phyloP scores from a whole-genome alignment of 2,113 vertebrate genomes.

The Sula dactylatra region DNA sequence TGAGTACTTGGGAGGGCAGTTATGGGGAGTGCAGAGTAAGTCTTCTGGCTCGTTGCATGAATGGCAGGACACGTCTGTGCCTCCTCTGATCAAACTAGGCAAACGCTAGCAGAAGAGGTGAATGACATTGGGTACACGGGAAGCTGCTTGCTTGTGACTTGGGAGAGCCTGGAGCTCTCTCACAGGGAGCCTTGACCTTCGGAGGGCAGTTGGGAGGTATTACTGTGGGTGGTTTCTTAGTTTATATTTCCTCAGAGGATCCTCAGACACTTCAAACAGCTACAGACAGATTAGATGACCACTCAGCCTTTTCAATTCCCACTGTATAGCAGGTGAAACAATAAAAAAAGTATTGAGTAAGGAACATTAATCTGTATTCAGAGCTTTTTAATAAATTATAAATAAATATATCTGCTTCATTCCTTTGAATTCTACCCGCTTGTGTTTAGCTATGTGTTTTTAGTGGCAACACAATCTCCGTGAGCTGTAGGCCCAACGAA shows the following conservation, averaged over 20 bases:
- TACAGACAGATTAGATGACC: conserved; percentile 20
- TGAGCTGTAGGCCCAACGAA: background rate
- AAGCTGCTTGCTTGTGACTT: background rate
- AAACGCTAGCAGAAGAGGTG: background rate
- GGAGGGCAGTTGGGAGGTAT: background rate
- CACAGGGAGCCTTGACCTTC: background rate
- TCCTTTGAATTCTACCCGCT: conserved; percentile 27
- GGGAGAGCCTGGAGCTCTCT: background rate
- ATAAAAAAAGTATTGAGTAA: conserved; percentile 55
- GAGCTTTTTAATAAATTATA: conserved; percentile 64
- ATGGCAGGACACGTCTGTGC: background rate
- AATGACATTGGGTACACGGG: fast-evolving
- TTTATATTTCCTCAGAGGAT: conserved; percentile 34
- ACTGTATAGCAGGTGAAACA: conserved; percentile 70
- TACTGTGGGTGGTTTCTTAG: conserved; percentile 25
- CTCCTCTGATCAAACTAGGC: background rate
- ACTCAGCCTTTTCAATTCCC: conserved; percentile 14
- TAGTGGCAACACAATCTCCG: conserved; percentile 8
- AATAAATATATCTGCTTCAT: conserved; percentile 57
- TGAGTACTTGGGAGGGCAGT: background rate
- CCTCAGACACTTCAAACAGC: conserved; percentile 16
- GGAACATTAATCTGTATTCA: conserved; percentile 46
- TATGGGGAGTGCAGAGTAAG: background rate
- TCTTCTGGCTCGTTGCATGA: background rate
- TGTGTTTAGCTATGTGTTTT: conserved; percentile 61